Evolutionary conservation across 2,797 vertebrate species (phyloP), one percentile per base, ranked within the genome.

Genomic region (Danio aesculapii): DNA sequence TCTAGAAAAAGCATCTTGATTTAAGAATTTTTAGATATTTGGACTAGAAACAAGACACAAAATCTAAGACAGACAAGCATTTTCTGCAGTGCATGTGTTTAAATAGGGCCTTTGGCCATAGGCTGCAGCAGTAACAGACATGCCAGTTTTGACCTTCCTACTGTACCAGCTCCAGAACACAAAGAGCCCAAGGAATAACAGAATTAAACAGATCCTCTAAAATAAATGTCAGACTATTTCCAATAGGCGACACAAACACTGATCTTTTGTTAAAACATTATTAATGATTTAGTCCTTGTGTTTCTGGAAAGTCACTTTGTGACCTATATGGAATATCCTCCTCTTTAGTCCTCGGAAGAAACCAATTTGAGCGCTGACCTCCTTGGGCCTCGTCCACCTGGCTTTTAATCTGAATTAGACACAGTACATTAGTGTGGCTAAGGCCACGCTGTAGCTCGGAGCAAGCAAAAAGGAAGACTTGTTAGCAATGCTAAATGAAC

Each of bases 361-460:
- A 81, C 41, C 66, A 67, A 82, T 82, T 79, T 77, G 67, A 53
- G 62, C 21, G 47, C 41, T 63, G 66, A 79, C 78, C 62, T 79
- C 52, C 85, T 49, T 72, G 63, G 53, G 73, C 84, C 17, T 44
- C 58, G 62, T 83, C 62, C 64, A 82, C 41, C 66, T 63, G 59
- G 77, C 82, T 80, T 75, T 85, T 89, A 64, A 63, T 85, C 82
- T 82, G 85, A 84, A 84, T 89, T 85, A 83, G 77, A 67, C 49
- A 55, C 77, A 83, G 77, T 66, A 71, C 82, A 80, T 77, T 81
- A 79, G 50, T 30, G 62, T 17, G 47, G 79, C 66, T 81, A 72
- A 71, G 59, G 74, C 64, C 77, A 71, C 2, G 44, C 12, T 49
- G 52, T 71, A 50, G 80, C 84, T 87, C 76, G 30, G 30, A 82